Conservation (phyloP, 2,113 vertebrate genomes). For the Pseudopipra pipra region DNA sequence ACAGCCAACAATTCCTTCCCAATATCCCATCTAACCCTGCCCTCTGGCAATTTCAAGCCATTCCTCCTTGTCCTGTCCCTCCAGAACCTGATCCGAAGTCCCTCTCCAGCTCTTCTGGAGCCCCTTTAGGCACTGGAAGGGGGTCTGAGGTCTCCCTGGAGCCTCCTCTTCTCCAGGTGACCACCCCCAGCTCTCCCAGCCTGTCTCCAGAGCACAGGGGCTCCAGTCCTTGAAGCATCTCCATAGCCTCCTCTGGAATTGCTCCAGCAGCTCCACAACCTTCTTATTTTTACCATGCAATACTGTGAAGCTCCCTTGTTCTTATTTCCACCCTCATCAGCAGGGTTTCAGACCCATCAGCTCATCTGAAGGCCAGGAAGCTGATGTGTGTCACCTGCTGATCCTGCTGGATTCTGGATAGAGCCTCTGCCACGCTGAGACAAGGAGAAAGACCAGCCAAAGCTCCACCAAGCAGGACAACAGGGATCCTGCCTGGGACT, state of each 20-base stretch:
- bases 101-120: not conserved
- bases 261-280: not conserved
- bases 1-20: rapidly evolving
- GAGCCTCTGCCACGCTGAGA: rapidly evolving
- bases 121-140: not conserved
- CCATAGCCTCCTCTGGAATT: rapidly evolving
- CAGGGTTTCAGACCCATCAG: not conserved
- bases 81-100: rapidly evolving
- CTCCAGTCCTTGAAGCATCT: not conserved
- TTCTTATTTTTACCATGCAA: not conserved
- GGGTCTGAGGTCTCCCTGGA: not conserved
- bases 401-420: not conserved
- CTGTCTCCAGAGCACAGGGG: not conserved
- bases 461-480: not conserved
- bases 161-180: not conserved
- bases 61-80: not conserved
- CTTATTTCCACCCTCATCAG: not conserved
- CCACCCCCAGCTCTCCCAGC: not conserved
- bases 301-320: not conserved
- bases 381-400: not conserved
- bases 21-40: not conserved
- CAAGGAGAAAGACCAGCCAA: not conserved
- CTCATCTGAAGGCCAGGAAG: not conserved
- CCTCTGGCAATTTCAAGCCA: not conserved
- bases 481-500: not conserved